A percentile compares a stretch with the other conserved stretches of the same genome.
These are phyloP conservation scores for Clarias fuscus DNA, from an alignment of 2,797 vertebrate species.

Conservation along the genomic window DNA sequence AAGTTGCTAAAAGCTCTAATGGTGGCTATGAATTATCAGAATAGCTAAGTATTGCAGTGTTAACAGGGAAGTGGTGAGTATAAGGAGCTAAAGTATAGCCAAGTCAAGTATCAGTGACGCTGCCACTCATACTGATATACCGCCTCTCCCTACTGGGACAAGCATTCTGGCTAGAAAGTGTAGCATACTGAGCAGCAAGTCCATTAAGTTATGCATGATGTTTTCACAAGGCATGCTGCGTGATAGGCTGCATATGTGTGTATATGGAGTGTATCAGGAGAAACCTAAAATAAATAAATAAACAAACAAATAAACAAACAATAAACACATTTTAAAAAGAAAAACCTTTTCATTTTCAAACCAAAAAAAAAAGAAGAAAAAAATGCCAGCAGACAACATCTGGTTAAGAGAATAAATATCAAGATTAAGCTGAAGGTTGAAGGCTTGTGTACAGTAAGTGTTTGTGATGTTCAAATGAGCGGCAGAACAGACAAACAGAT, in stretches of 20 bases:
- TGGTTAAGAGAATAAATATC: neutral
- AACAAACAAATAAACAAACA: too few relatives aligned
- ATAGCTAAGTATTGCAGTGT: conserved; percentile 44
- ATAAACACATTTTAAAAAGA: too few relatives aligned
- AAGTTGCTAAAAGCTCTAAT: conserved; percentile 11
- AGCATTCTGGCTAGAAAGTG: conserved; percentile 37
- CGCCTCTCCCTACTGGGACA: conserved; percentile 45
- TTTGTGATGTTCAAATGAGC: neutral
- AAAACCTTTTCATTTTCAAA: neutral
- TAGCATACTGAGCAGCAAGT: conserved; percentile 53
- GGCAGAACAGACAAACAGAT: neutral
- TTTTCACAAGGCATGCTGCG: conserved; percentile 52
- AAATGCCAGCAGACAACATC: neutral
- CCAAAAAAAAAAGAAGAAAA: neutral
- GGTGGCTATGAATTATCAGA: conserved; percentile 44
- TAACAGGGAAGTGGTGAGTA: conserved; percentile 54
- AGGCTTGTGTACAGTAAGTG: neutral
- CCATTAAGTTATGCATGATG: conserved; percentile 56
- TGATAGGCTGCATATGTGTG: conserved; percentile 46
- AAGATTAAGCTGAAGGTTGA: neutral
- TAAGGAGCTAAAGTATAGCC: conserved; percentile 52
- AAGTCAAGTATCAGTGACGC: conserved; percentile 53
- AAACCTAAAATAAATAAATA: neutral
- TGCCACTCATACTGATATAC: conserved; percentile 67
- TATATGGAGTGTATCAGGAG: neutral